Evolutionary conservation across 2,888 invertebrate species (phyloP).

Genomic region (Antitype chi): DNA sequence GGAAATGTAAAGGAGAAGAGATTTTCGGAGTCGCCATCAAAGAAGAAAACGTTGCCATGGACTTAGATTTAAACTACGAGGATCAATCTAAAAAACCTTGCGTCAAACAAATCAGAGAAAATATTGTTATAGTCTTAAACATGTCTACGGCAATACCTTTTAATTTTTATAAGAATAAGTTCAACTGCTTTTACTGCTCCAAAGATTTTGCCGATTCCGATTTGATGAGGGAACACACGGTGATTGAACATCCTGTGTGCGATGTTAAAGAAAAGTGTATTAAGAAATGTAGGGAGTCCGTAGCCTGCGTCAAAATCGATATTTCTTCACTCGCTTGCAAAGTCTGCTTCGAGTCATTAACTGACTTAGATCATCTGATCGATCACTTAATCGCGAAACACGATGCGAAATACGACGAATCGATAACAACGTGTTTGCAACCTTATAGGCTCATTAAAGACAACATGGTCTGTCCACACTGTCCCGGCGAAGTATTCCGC

Average conservation of each 20-base stretch:
- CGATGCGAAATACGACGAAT: constrained; percentile 84
- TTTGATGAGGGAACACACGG: constrained; percentile 83
- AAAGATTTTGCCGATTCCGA: constrained; percentile 87
- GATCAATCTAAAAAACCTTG: constrained; percentile 79
- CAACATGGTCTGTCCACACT: constrained; percentile 85
- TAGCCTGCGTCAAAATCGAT: constrained; percentile 87
- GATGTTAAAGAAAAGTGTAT: constrained; percentile 86
- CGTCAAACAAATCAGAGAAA: constrained; percentile 85
- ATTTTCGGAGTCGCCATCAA: constrained; percentile 77
- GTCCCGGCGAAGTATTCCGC: constrained; percentile 82
- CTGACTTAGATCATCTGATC: constrained; percentile 79
- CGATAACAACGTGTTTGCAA: constrained; percentile 85
- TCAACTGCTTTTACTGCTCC: constrained; percentile 87
- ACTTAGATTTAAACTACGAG: constrained; percentile 80
- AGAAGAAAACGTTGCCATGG: constrained; percentile 80
- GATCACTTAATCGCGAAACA: constrained; percentile 86
- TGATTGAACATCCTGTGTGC: constrained; percentile 83
- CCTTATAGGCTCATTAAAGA: constrained; percentile 85
- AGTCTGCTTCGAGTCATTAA: constrained; percentile 83
- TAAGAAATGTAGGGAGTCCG: constrained; percentile 85
- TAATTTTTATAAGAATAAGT: constrained; percentile 87
- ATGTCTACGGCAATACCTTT: constrained; percentile 89
- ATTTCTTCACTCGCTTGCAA: constrained; percentile 84
- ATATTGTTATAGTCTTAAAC: constrained; percentile 84
- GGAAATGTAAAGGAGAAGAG: constrained; percentile 82